Base-by-base conservation (phyloP, 2,888 invertebrate species). In the Podotricha telesiphe region DNA sequence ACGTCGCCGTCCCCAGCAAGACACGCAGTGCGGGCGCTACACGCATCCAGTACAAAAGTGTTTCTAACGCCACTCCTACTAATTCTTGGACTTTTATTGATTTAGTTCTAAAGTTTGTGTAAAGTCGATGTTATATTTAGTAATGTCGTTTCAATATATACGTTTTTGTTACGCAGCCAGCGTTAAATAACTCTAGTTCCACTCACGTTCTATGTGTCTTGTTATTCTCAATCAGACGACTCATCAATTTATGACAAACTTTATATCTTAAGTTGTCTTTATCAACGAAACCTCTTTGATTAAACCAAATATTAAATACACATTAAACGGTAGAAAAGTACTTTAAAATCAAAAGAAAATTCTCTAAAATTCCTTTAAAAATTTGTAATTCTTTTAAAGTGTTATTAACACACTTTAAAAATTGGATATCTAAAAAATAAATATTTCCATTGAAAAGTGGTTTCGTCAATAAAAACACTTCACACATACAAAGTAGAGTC, bases 1-100 rank as follows among this genome's bases (percentile, higher is more conserved):
- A 82, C 85, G 7, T 84, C 89, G 0, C 89, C 88, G 34, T 86
- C 86, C 13, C 90, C 90, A 45, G 89, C 89, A 0, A 77, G 89
- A 0, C 89, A 88, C 79, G 77, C 87, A 0, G 86, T 87, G 1
- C 80, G 89, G 50, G 87, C 89, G 2, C 76, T 86, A 2, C 82
- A 82, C 72, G 83, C 82, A 62, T 45, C 48, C 61, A 51, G 50
- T 13, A 17, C 51, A 2, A 61, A 34, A 11, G 42, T 67, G 13
- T 63, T 55, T 2, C n/a, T 19, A 42, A 42, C 19, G 8, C 66
- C 11, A 47, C 51, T 15, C 61, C 67, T 62, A 13, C 28, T 20
- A 11, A 20, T 20, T 17, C 40, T 47, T 40, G 48, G 42, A 42
- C 22, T 55, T 1, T 50, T 37, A 10, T 55, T 55, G 10, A 15